Evolutionary conservation across 1,140 invertebrate genomes (phyloP), one percentile per base, ranked within the genome.

Genomic region (Lordiphosa stackelbergi): DNA sequence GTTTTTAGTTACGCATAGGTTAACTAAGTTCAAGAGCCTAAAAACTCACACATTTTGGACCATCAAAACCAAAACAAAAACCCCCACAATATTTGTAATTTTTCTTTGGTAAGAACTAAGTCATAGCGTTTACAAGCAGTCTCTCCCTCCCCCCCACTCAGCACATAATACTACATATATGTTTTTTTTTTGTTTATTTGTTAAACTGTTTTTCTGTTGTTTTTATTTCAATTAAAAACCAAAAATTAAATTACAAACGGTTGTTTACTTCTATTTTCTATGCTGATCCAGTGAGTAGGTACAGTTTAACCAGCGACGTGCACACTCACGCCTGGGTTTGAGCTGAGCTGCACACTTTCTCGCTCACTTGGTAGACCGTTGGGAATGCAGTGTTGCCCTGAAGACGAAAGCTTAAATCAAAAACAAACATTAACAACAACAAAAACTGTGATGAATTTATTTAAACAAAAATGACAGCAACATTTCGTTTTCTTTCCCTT

Each of bases 391-490:
- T 48, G 51, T 53, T 22, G 73, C 68, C 73, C 77, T 73, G 64
- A 77, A 73, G 38, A 62, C 55, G 48, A 54, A 59, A 60, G 60
- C 47, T 49, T 10, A 57, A 54, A 46, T 16, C 43, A 47, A 28
- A 40, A 47, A 63, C 57, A 34, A 69, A 68, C 57, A 69, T 31
- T 31, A 45, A 71, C 63, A 73, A 78, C 73, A 77, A 78, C 22
- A 24, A 56, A 78, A 81, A 83, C 75, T 81, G 75, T 81, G 75
- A 81, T 81, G 75, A 83, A 69, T 79, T 58, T 19, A 46, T 46
- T 46, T 46, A 46, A 46, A 46, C 43, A 45, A 45, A 45, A 45
- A 45, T 28, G 31, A 45, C 24, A 45, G 35, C 13, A 49, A 19
- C 46, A 52, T 78, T 73, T 58, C 41, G 45, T 38, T 53, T 10